Conservation (phyloP, 2,888 invertebrate genomes). For the Lasioglossum calceatum region DNA sequence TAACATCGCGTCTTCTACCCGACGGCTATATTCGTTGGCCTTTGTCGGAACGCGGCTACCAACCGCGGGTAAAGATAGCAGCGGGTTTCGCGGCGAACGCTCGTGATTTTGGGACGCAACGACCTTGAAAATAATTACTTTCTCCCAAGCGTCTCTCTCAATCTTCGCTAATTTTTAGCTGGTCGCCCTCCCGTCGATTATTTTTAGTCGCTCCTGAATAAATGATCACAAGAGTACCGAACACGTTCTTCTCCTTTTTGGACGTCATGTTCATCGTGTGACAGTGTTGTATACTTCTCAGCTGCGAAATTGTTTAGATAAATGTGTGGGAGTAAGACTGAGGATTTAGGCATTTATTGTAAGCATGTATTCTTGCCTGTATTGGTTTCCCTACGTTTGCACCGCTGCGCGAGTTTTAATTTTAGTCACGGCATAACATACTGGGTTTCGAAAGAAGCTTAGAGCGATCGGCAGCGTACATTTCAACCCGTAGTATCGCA, state of each 20-base stretch:
- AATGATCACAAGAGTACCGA: not conserved
- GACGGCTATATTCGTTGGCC: slow-evolving; percentile 69
- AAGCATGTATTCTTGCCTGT: no score
- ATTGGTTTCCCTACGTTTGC: no score
- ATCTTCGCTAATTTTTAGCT: not conserved
- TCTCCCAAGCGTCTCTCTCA: not conserved
- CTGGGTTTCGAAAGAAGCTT: not conserved
- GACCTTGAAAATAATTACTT: slow-evolving; percentile 65
- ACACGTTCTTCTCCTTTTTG: not conserved
- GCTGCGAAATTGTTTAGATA: not conserved
- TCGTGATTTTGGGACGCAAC: slow-evolving; percentile 52
- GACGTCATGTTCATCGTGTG: not conserved
- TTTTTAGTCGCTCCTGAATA: not conserved
- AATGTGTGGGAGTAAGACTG: not conserved
- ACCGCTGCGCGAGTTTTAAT: not conserved
- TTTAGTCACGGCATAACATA: not conserved
- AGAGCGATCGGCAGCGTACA: not conserved
- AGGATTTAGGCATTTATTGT: not conserved
- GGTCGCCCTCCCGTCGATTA: not conserved
- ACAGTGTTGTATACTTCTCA: not conserved
- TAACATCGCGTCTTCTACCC: slow-evolving; percentile 64
- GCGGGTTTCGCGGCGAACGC: slow-evolving; percentile 57
- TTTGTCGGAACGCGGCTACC: slow-evolving; percentile 65
- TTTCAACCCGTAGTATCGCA: not conserved
- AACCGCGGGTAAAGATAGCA: slow-evolving; percentile 68